Evolutionary conservation across 2,797 vertebrate species (phyloP).

Genomic region (Leucoraja ocellata): DNA sequence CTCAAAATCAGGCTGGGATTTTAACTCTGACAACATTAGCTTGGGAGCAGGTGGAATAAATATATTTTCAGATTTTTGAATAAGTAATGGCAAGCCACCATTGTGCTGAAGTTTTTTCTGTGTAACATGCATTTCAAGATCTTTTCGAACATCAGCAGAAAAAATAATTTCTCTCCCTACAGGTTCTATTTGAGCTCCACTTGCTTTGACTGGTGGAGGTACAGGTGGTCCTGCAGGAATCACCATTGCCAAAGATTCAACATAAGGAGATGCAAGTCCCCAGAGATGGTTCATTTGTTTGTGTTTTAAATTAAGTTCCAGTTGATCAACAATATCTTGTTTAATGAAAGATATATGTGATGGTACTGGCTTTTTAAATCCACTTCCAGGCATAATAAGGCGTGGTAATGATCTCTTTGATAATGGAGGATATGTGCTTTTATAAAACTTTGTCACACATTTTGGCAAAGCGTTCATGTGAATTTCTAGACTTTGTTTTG

Average conservation of each 20-base stretch:
- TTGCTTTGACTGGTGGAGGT: background rate
- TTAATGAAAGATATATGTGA: background rate
- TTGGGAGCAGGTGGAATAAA: background rate
- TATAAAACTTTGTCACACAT: background rate
- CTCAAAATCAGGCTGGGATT: background rate
- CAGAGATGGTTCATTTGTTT: background rate
- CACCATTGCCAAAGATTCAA: background rate
- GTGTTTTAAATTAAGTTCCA: slow-evolving; percentile 2
- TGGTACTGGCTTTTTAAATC: slow-evolving; percentile 7
- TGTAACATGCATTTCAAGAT: slow-evolving; percentile 20
- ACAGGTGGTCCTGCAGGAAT: background rate
- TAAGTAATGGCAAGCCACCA: slow-evolving; percentile 17
- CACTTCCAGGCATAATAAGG: background rate
- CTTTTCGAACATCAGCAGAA: background rate
- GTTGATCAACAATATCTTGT: background rate
- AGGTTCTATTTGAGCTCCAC: background rate
- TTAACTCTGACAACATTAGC: background rate
- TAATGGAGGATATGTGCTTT: background rate
- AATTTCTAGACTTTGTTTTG: slow-evolving; percentile 29
- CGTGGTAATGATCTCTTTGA: background rate
- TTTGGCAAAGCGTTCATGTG: background rate
- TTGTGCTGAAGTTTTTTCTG: slow-evolving; percentile 12
- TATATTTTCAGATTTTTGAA: background rate
- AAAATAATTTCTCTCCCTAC: background rate
- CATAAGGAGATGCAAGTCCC: background rate